Evolutionary conservation across 2,888 invertebrate species (phyloP), one percentile per base, ranked within the genome.

Genomic region (Girardia tigrina): DNA sequence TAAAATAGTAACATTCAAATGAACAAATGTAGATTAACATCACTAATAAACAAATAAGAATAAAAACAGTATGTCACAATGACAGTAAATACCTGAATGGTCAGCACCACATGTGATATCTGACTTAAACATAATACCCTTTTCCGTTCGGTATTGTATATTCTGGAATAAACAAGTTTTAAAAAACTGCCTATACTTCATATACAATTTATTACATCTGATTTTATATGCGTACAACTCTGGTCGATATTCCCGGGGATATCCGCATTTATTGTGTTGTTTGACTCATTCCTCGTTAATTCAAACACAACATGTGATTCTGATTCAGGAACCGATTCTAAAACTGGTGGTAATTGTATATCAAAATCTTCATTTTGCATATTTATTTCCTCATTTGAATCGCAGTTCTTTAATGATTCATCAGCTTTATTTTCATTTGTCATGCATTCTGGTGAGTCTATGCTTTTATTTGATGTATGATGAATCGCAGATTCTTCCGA

Each of bases 61-160:
- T n/a, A n/a, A n/a, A n/a, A n/a, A n/a, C n/a, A n/a, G n/a, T n/a
- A n/a, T n/a, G n/a, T n/a, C n/a, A n/a, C n/a, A n/a, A n/a, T n/a
- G n/a, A n/a, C n/a, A n/a, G n/a, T n/a, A n/a, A n/a, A n/a, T 56
- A 56, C 56, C 56, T 56, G 56, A 56, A 56, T 16, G 6, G 23
- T 56, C 56, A 23, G n/a, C 56, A n/a, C 6, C 56, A 4, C 56
- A n/a, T 56, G 56, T 12, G 8, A 56, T 12, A 56, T 56, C 56
- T 20, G 56, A 56, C 23, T 56, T 56, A 56, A 56, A 56, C 8
- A 56, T 23, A n/a, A 56, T 56, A 8, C 56, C 56, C 23, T 56
- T 56, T 56, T 56, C 56, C 4, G 56, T 56, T 56, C 56, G n/a
- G n/a, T 56, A 56, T 56, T 56, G 56, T 12, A 56, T 56, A 16